Conservation (phyloP, 1,140 invertebrate genomes). For the Leptonema lineaticorne region DNA sequence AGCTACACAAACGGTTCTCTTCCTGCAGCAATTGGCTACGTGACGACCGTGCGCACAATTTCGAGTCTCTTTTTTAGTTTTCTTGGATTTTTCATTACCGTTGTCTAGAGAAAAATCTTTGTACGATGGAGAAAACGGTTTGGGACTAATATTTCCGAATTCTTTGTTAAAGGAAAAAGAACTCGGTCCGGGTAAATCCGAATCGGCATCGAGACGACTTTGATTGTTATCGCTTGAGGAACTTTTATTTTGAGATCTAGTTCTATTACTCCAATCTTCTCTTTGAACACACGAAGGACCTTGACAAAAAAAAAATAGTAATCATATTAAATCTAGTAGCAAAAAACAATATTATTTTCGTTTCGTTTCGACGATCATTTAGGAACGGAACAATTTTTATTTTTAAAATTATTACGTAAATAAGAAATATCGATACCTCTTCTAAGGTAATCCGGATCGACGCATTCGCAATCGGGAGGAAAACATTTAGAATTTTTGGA, state of each 20-base stretch:
- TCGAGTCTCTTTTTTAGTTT: conserved; percentile 1
- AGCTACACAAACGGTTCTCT: not conserved
- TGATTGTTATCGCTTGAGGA: not conserved
- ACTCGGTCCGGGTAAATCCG: not conserved
- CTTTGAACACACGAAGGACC: too few relatives aligned
- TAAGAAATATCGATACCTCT: too few relatives aligned
- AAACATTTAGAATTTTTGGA: not conserved
- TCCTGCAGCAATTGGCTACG: conserved; percentile 13
- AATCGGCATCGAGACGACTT: not conserved
- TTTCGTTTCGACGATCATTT: too few relatives aligned
- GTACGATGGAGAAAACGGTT: conserved; percentile 31
- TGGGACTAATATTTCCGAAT: conserved; percentile 36
- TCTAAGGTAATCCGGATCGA: not conserved
- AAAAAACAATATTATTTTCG: too few relatives aligned
- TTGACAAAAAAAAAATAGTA: too few relatives aligned
- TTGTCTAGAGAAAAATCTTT: not conserved
- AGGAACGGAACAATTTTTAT: too few relatives aligned
- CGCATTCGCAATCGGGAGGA: not conserved
- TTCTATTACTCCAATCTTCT: too few relatives aligned
- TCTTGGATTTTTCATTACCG: not conserved
- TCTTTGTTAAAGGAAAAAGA: conserved; percentile 8
- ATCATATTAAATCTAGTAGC: too few relatives aligned
- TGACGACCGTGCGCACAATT: not conserved
- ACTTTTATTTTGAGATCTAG: too few relatives aligned
- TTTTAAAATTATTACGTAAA: too few relatives aligned